Base-by-base conservation (phyloP, 1,140 invertebrate species). In the Platorchestia sp. region DNA sequence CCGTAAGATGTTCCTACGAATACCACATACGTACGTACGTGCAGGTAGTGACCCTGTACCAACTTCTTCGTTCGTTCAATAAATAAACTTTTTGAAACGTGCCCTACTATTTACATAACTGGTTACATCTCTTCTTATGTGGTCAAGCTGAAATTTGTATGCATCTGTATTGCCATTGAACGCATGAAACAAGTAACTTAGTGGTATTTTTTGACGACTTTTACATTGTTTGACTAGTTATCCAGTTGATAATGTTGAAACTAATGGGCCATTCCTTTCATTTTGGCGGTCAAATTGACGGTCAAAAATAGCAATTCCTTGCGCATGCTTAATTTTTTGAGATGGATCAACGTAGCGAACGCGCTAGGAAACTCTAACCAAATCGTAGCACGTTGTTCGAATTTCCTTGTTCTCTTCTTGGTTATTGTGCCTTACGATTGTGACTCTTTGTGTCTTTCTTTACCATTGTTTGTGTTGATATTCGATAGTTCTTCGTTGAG, bases 371-470 rank as follows among this genome's bases (percentile, higher is more conserved):
- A 41, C 87, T 44, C 36, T 41, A 89, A 41, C 87, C 41, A 89
- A 89, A 89, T 89, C 43, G 87, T 89, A 42, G 87, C n/a, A 47
- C 43, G 45, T 93, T 44, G 43, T 93, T 93, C 19, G 40, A 93
- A 93, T 45, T 93, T 47, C 45, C 44, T 44, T 93, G 40, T 93
- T 93, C 43, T 93, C 91, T 93, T 93, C 91, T 93, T 93, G 91
- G 91, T 93, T 93, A 93, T 93, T 93, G 91, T 93, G 91, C 91
- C 91, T 93, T 93, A 93, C 43, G 19, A 93, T 93, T 44, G 87
- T 90, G 87, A 90, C 87, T 90, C 87, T 90, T 47, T 42, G 91
- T 93, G 91, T 44, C 91, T 93, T 45, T 45, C 43, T 93, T 93
- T 93, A 44, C 91, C 47, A 45, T 45, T 7, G 3, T 93, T 93